Base-by-base conservation (phyloP, 2,113 vertebrate genomes). In the Mastomys coucha region DNA sequence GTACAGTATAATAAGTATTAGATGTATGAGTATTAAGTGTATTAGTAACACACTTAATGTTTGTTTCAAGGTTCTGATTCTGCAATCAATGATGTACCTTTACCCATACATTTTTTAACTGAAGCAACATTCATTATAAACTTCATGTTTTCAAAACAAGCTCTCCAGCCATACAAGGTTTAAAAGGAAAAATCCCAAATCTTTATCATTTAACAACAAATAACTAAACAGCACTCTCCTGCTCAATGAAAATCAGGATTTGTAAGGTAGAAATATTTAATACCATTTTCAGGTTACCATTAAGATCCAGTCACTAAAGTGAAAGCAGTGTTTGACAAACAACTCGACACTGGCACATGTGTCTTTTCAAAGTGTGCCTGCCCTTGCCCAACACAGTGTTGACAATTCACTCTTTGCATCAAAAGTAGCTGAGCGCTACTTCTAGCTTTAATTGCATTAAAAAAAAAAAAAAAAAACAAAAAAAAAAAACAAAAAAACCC, bases 371-470 rank as follows among this genome's bases (percentile, higher is more conserved):
- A 91, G 94, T 97, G 97, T 49, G 93, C 49, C 96, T 97, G 97
- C 98, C 89, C 91, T 97, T 78, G 98, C 96, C 98, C 97, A 97
- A 92, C 93, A 95, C 97, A 95, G 97, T 97, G 97, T 76, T 97
- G 97, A 97, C 98, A 97, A 97, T 97, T 98, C 98, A 96, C 92
- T 98, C 93, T 95, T 97, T 97, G 98, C 98, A 97, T 98, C 97
- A 98, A 98, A 98, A 98, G 91, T 98, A 99, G 98, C 97, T 98
- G 98, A 99, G 98, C 99, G 99, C 98, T 98, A 98, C 98, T 98
- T 98, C 98, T 99, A 98, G 97, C 98, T 97, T 98, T 98, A 99
- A 98, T 95, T 96, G 95, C 60, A 49, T 97, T 94, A 95, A 98
- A 19, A 80, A 45, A 53, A 94, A 53, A 53, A 53, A 53, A 53